Percentiles rank a stretch among this genome's conserved stretches.
Evolutionary conservation across 2,113 vertebrate genomes (phyloP).

Genomic region (Podiceps cristatus): DNA sequence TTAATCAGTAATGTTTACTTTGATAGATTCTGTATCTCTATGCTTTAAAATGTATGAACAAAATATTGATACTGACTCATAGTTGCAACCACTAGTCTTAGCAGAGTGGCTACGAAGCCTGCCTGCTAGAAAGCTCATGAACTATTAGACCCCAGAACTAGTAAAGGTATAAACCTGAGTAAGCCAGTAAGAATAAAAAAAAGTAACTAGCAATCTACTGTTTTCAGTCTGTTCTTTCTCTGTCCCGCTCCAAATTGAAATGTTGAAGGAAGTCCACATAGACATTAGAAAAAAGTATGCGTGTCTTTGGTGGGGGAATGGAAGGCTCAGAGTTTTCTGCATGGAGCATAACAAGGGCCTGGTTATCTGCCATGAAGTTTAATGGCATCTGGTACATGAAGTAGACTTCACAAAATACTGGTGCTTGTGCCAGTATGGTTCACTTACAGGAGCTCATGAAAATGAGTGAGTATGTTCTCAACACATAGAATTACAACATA

Average conservation of each 20-base stretch:
- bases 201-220: neutral
- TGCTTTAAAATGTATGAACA: neutral
- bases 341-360: neutral
- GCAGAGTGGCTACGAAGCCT: too few species aligned
- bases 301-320: neutral
- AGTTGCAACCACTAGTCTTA: too few species aligned
- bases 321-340: neutral
- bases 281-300: neutral
- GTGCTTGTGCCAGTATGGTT: neutral
- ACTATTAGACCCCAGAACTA: too few species aligned
- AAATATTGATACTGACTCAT: neutral
- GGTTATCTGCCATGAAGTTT: neutral
- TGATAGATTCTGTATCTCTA: neutral
- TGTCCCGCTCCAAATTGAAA: neutral
- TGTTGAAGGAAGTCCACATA: neutral
- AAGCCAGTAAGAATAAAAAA: neutral
- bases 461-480: accelerated
- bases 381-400: neutral
- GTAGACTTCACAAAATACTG: neutral
- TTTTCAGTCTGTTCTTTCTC: neutral
- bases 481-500: neutral
- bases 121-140: too few species aligned
- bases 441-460: neutral
- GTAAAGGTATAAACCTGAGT: too few species aligned
- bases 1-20: neutral